Base-by-base conservation (phyloP, 2,113 vertebrate genomes). In the Mormyrus lacerda region DNA sequence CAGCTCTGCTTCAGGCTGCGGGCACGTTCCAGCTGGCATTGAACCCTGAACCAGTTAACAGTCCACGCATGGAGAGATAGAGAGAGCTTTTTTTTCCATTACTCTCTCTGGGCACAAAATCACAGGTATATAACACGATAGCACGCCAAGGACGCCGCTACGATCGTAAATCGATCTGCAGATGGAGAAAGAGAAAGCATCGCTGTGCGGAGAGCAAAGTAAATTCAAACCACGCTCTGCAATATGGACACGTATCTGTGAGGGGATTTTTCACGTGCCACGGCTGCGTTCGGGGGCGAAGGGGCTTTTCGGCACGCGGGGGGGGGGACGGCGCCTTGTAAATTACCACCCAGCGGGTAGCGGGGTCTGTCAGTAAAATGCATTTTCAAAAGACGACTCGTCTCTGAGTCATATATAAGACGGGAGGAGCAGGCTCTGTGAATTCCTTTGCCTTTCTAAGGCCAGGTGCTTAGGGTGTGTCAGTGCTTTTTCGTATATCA, bases 31-130 rank as follows among this genome's bases (percentile, higher is more conserved):
- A 10, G 44, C 21, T 84, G 39, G 44, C 82, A 84, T 84, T 84
- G 19, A 47, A 84, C 82, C 42, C 21, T 47, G 19, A 69, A 84
- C 42, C 19, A 84, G 82, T 45, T 47, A 84, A 84, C 82, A 84
- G 39, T 24, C 39, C 82, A 45, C 39, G 19, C 82, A 45, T 47
- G 44, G 42, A 84, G 19, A 84, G 82, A 84, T 24, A 44, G 82
- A 24, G 79, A 85, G 55, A 76, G 76, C 47, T 19, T 87, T 86
- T 90, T 87, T 73, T 90, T 89, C 89, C 39, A 89, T 89, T 50
- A 89, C 53, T 79, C 31, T 48, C 44, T 48, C 19, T 50, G 76
- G 61, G 88, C 42, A 89, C 53, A 89, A 87, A 88, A 91, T 69
- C 87, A 45, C 48, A 69, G 61, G 31, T 45, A n/a, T 21, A 5